phyloP scores from a whole-genome alignment of 2,113 vertebrate species.

The Poeciliopsis retropinna region DNA sequence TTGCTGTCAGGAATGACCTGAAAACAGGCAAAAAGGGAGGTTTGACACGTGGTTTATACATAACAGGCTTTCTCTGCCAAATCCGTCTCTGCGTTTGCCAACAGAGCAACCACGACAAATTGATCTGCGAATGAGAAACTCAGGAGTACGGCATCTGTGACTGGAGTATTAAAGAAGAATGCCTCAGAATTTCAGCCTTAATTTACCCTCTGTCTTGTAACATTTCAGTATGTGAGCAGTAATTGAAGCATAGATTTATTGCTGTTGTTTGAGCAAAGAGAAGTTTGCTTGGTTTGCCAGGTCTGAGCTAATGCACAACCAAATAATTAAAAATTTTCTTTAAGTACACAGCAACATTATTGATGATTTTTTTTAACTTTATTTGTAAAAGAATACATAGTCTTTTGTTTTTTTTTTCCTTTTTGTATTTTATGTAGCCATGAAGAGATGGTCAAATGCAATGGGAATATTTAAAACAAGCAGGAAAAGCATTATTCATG shows the following conservation, averaged over 20 bases:
- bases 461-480: not conserved
- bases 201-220: slow-evolving; percentile 47
- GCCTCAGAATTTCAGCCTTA: slow-evolving; percentile 38
- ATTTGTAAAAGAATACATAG: no score
- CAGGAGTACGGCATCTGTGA: slow-evolving; percentile 33
- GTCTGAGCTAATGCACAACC: slow-evolving; percentile 14
- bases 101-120: slow-evolving; percentile 57
- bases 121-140: slow-evolving; percentile 50
- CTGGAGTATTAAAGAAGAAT: slow-evolving; percentile 37
- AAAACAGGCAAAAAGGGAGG: slow-evolving; percentile 55
- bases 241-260: slow-evolving; percentile 40
- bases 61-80: slow-evolving; percentile 58
- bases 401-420: no score
- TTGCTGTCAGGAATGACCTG: slow-evolving; percentile 67
- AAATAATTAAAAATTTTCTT: slow-evolving; percentile 27
- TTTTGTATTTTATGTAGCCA: no score
- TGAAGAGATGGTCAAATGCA: no score
- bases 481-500: not conserved
- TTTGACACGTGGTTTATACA: slow-evolving; percentile 55
- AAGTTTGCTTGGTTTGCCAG: slow-evolving; percentile 6
- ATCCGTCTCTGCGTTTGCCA: slow-evolving; percentile 52
- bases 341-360: slow-evolving; percentile 9
- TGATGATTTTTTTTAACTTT: not conserved
- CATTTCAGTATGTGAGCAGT: slow-evolving; percentile 40
- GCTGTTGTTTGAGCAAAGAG: slow-evolving; percentile 30